Base-by-base conservation (phyloP, 2,797 vertebrate genomes). In the Scyliorhinus canicula region DNA sequence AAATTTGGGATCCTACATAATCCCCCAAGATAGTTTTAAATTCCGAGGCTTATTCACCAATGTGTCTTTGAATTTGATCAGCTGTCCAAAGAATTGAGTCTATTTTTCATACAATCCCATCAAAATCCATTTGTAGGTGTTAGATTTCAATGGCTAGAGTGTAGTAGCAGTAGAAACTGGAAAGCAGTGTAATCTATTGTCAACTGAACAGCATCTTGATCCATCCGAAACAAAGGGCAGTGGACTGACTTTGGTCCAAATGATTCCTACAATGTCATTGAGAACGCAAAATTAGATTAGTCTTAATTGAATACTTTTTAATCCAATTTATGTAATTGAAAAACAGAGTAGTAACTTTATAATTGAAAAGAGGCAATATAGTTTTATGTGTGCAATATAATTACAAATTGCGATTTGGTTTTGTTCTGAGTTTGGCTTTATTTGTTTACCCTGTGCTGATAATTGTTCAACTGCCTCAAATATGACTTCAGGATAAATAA, bases 231-330 rank as follows among this genome's bases (percentile, higher is more conserved):
- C 55, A 19, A 52, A 55, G 40, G 19, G 40, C 28, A 40, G n/a
- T 91, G 57, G 55, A 63, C n/a, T 91, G 88, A 63, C 60, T 91
- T 91, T 91, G 88, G 57, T 40, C 60, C 57, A 63, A 91, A 63
- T 91, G 35, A 63, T 63, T 63, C n/a, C 35, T 79, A 44, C n/a
- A 79, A 44, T 40, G 40, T 21, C 77, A 44, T 44, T 63, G 88
- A 63, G 60, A 91, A 40, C 57, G 16, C 14, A 63, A 63, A n/a
- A 91, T 63, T 40, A 91, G 55, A 63, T 91, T 63, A 63, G 88
- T 40, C 19, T 1, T 91, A 91, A 91, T 91, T 91, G 88, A 91
- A 91, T 63, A 91, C 57, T 63, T 91, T 91, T 91, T 26, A 63
- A 91, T 91, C 57, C 60, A 44, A 7, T 91, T 60, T 60, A 63